Evolutionary conservation across 2,888 invertebrate genomes (phyloP), one percentile per base, ranked within the genome.

Genomic region (Leptopilina syphax): DNA sequence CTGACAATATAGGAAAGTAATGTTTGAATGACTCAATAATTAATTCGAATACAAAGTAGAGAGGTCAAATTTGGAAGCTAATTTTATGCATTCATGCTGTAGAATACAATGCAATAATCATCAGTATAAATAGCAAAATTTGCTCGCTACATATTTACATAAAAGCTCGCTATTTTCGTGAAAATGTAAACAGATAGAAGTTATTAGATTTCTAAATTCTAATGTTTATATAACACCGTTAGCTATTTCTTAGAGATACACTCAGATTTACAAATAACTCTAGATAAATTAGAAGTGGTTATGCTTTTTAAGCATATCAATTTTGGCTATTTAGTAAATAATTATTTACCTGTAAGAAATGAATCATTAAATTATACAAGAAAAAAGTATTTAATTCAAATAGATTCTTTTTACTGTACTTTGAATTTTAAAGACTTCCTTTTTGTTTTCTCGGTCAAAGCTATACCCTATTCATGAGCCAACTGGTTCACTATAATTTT

Each of bases 171-270:
- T 63, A 18, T 67, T 65, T 63, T 1, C 47, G 5, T 47, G 47
- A 47, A 47, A 47, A 10, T 47, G 1, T 7, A 47, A 47, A 65
- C 47, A 60, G 77, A 78, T 78, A 34, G 73, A 73, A 65, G 50
- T 65, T 65, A 27, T 77, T 65, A 79, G 83, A 84, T 85, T 83
- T 83, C 83, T 83, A 76, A 79, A 66, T 63, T 82, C 76, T 82
- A 0, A 18, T 18, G 81, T 68, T 79, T 80, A 83, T 78, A 68
- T 76, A 79, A 82, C 83, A 27, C 10, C 65, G 65, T 27, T 65
- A 27, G 65, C 24, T 83, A 82, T 82, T 79, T 57, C 54, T 66
- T 67, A 67, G 34, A 34, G 34, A 4, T 34, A 34, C 34, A 34
- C 34, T 34, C 34, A 34, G 34, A 34, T 34, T 34, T 3, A 34